A percentile compares a stretch with the other conserved stretches of the same genome.
phyloP scores from a whole-genome alignment of 2,888 invertebrate species.

The Cosmia pyralina region DNA sequence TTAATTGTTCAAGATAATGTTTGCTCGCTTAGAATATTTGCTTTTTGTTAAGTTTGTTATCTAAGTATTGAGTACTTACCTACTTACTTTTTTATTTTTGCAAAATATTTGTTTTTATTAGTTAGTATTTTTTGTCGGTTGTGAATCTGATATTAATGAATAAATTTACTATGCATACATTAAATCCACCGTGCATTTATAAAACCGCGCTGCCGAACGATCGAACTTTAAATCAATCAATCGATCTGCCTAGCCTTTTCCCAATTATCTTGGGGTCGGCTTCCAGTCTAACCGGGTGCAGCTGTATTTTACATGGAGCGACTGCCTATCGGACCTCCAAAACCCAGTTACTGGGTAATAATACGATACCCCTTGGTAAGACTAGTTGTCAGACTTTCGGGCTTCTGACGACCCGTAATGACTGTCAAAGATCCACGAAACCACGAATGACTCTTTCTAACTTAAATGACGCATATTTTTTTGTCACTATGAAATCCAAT shows the following conservation, averaged over 20 bases:
- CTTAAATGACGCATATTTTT: neutral
- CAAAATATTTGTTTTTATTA: neutral
- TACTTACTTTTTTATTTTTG: slow-evolving; percentile 2
- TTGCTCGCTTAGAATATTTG: slow-evolving; percentile 1
- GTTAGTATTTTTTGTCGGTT: neutral
- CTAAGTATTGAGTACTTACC: neutral
- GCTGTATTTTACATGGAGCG: too few relatives aligned
- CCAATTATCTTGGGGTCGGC: too few relatives aligned
- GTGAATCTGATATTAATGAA: too few relatives aligned
- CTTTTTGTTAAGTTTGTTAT: slow-evolving; percentile 9
- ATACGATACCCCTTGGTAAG: too few relatives aligned
- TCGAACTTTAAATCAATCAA: too few relatives aligned
- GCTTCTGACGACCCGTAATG: too few relatives aligned
- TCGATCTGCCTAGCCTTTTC: too few relatives aligned
- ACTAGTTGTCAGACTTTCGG: too few relatives aligned
- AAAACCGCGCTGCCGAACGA: too few relatives aligned
- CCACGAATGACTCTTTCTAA: neutral
- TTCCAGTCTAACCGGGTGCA: too few relatives aligned
- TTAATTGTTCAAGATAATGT: slow-evolving; percentile 24
- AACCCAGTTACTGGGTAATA: too few relatives aligned
- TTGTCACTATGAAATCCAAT: neutral
- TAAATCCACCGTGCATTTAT: neutral
- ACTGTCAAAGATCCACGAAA: neutral
- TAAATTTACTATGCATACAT: neutral
- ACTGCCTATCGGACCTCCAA: too few relatives aligned